Evolutionary conservation across 2,888 invertebrate genomes (phyloP).

Genomic region (Acanthosoma haemorrhoidale): DNA sequence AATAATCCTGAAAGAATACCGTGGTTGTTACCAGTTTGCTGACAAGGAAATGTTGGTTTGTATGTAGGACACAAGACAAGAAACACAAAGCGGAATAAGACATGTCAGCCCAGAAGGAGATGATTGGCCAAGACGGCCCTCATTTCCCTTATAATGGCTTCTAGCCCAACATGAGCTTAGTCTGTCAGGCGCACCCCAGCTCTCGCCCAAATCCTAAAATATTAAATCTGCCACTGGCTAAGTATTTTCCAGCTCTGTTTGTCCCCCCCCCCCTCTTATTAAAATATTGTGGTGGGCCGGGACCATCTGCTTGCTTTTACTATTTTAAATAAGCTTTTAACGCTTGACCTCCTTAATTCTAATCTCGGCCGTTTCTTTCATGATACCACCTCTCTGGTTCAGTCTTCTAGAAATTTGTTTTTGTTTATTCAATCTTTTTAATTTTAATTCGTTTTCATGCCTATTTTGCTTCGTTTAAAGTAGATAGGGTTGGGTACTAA

Average conservation of each 20-base stretch:
- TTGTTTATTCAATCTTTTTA: too few species aligned
- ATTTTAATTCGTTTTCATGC: too few species aligned
- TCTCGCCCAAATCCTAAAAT: not conserved
- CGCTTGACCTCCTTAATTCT: not conserved
- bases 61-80: not conserved
- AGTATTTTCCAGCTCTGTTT: not conserved
- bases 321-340: not conserved
- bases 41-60: too few species aligned
- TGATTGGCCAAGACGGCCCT: not conserved
- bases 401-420: too few species aligned
- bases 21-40: too few species aligned
- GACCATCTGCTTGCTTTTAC: not conserved
- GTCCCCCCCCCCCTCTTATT: too few species aligned
- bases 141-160: not conserved
- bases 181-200: not conserved
- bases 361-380: too few species aligned
- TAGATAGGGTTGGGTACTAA: too few species aligned
- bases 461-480: too few species aligned
- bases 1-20: too few species aligned
- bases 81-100: not conserved
- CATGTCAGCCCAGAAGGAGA: not conserved
- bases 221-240: not conserved
- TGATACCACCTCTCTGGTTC: too few species aligned
- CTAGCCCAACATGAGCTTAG: not conserved
- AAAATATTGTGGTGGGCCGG: not conserved